Percentiles rank a stretch among this genome's conserved stretches.
These are phyloP conservation scores for Platyrinchus mystaceus DNA, from an alignment of 2,797 vertebrate species.

Conservation along the genomic window DNA sequence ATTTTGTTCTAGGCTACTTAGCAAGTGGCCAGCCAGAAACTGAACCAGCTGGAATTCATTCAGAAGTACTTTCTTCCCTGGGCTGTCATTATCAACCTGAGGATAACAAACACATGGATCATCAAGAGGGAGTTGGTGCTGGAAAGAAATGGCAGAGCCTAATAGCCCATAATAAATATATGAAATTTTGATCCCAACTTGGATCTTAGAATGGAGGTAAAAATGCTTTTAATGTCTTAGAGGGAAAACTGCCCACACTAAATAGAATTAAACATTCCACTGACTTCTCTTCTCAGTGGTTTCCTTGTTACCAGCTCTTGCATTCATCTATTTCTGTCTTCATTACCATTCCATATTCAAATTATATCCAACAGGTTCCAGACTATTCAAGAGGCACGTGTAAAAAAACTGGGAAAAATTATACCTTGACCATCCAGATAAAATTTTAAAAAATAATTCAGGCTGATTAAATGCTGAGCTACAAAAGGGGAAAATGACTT, in stretches of 20 bases:
- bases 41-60: conserved; percentile 15
- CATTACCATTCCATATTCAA: background rate
- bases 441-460: background rate
- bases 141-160: background rate
- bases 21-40: background rate
- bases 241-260: background rate
- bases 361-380: background rate
- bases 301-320: background rate
- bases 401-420: background rate
- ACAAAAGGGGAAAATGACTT: background rate
- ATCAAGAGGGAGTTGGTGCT: background rate
- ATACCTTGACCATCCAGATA: background rate
- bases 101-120: background rate
- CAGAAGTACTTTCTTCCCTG: background rate
- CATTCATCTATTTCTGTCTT: background rate
- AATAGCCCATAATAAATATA: conserved; percentile 27
- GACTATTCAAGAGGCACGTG: rapidly evolving
- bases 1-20: conserved; percentile 23
- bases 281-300: background rate
- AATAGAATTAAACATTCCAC: background rate
- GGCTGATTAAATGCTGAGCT: background rate
- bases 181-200: background rate
- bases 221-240: background rate
- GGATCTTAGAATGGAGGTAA: background rate
- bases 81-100: background rate